Evolutionary conservation across 2,797 vertebrate species (phyloP), one percentile per base, ranked within the genome.

Genomic region (Epinephelus awoara): DNA sequence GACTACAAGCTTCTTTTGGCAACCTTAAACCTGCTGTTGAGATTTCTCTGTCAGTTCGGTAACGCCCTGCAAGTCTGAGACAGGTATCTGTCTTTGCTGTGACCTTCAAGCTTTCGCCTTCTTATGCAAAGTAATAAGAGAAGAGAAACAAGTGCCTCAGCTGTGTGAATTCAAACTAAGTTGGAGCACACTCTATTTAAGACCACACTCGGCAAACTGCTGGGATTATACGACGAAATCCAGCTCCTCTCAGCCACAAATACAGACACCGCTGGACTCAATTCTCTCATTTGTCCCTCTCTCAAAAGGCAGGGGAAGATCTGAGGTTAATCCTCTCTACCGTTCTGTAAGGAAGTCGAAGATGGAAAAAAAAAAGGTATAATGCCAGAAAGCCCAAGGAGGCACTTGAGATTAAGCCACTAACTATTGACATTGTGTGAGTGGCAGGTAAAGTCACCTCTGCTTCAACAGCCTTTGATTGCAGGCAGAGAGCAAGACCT

Each of bases 381-480:
- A 88, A 88, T 62, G 72, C 75, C 85, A 85, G 80, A 87, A 89
- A 86, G 77, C 82, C 66, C 58, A 64, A 51, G 56, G 61, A 89
- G 77, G 67, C 83, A 80, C 89, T 89, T 63, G 67, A 91, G 73
- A 88, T 90, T 87, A 87, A 92, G 82, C 81, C 79, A 87, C 82
- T 72, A 83, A 88, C 87, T 85, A 84, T 67, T 91, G 86, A 88
- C 82, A 69, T 57, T 85, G 87, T 74, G 63, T 79, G 90, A 90
- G 59, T 92, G 89, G 85, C 91, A 92, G 91, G 85, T 89, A 88
- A 92, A 89, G 90, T 91, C 91, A 90, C 86, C 87, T 85, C 80
- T 82, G 74, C 64, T 51, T 34, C 17, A 47, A 2, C 47, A 25
- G 57, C 21, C 42, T 38, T 27, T 11, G 2, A 25, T 25, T 21